Evolutionary conservation across 2,797 vertebrate genomes (phyloP), one percentile per base, ranked within the genome.

Genomic region (Sitta carolinensis): DNA sequence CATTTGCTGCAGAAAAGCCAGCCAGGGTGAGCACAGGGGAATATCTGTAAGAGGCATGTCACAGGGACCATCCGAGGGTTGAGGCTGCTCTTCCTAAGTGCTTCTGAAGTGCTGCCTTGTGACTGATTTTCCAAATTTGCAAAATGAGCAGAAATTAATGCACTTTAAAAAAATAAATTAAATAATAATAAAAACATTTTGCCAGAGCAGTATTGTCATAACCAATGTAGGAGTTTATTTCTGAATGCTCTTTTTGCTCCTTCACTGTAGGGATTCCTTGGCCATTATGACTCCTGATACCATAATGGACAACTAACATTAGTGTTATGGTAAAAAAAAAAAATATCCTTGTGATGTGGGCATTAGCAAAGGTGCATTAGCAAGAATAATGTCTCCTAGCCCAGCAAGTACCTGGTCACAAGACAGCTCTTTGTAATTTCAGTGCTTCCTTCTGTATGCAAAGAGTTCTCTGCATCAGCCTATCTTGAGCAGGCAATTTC

Each of bases 331-430:
- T 79, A 16, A 80, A 89, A 78, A 77, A 83, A 83, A 64, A 72
- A 72, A 57, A 47, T 0, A 74, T 76, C 83, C 73, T 70, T 89
- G 67, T 77, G 87, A 72, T 96, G 86, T 82, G 91, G 88, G 92
- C 91, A 95, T 94, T 94, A 97, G 95, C 93, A 92, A 91, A 95
- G 75, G 80, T 94, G 86, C 94, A 96, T 96, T 96, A 96, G 27
- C 64, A 93, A 94, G 92, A 93, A 84, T 94, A 91, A 96, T 91
- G 89, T 86, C 73, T 94, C 67, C 45, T 70, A 68, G 80, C 74
- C 77, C 75, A 79, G 89, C 85, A 68, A 91, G 76, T 30, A 85
- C 64, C 42, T 48, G 87, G 47, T 81, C 48, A 45, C 50, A 74
- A 73, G 74, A 17, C 0, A 6, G 48, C 70, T 91, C 32, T 88